Base-by-base conservation (phyloP, 2,113 vertebrate genomes). In the Loxodonta africana region DNA sequence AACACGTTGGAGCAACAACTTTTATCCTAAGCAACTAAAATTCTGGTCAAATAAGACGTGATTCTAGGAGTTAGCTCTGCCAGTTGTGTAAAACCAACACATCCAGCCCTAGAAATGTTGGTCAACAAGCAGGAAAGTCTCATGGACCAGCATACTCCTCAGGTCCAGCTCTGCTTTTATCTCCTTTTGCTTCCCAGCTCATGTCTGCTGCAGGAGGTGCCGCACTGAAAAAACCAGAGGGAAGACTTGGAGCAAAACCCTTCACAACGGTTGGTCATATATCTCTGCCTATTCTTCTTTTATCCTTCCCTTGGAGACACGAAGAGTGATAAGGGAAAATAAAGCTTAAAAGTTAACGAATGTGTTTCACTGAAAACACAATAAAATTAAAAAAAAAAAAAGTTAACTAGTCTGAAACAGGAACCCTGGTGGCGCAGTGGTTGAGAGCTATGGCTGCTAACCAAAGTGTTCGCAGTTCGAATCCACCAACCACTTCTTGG, bases 91-190 rank as follows among this genome's bases (percentile, higher is more conserved):
- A 62, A 76, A 65, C 15, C 1, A 5, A 14, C 20, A 7, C 6
- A 17, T 81, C 44, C 74, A 23, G 30, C 4, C 71, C 30, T 12
- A 25, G n/a, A 41, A 15, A 26, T 8, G 2, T 8, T 6, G 51
- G 20, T 33, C 8, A 2, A 18, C 48, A 41, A 12, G 18, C 44
- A 33, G 48, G 30, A 17, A 41, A 53, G 51, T 2, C 6, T 77
- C 20, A 0, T 1, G 1, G 5, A 25, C 41, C 28, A 48, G 26
- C n/a, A 20, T 3, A 0, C 1, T n/a, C 33, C 37, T 8, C 15
- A n/a, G 8, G 0, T 28, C 30, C 18, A 71, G 69, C n/a, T 77
- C 60, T 2, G 25, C 5, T 8, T 21, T 44, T 4, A 44, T 9
- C 30, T 28, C 18, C 26, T 18, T n/a, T 21, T 12, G 30, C 51